Base-by-base conservation (phyloP, 2,113 vertebrate genomes). In the Pseudorhombus dupliciocellatus region DNA sequence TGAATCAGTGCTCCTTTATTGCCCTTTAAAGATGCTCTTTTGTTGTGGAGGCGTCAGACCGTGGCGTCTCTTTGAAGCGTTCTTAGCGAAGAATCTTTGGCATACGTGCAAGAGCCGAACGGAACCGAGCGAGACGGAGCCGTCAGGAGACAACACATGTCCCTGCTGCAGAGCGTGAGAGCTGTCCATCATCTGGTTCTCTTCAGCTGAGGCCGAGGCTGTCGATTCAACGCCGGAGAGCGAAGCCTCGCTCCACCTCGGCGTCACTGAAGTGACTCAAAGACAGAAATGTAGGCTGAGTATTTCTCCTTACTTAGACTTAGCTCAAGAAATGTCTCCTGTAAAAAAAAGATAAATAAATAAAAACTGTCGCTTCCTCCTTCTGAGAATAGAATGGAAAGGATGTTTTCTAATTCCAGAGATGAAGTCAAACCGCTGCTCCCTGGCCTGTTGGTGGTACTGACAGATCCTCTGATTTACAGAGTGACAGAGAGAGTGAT, bases 1-100 rank as follows among this genome's bases (percentile, higher is more conserved):
- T 54, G 56, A 88, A 83, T 88, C 80, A 87, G 30, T 40, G 51
- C 21, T 64, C n/a, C 69, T 86, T 88, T 80, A 87, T 83, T 89
- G 80, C 48, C 21, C 48, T 85, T 79, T 81, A 75, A 85, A 77
- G 60, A 80, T 70, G 20, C 62, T 73, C 63, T 83, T 83, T 79
- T 83, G 79, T 86, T 85, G 80, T 77, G 79, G 63, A 71, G 52
- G 52, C 55, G 50, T 77, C 62, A 58, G 67, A 79, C 55, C 34
- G 16, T 62, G 65, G 21, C 12, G 15, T 2, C 20, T 30, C 73
- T 87, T 89, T 90, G 83, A 88, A 85, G 60, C 75, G 59, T n/a
- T 48, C 46, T 21, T 59, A 66, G 62, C 63, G 73, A 64, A 70
- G 70, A 73, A 80, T 83, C 64, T 54, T 52, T 52, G 54, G 65